phyloP scores from a whole-genome alignment of 2,113 vertebrate species.

The Colossoma macropomum region DNA sequence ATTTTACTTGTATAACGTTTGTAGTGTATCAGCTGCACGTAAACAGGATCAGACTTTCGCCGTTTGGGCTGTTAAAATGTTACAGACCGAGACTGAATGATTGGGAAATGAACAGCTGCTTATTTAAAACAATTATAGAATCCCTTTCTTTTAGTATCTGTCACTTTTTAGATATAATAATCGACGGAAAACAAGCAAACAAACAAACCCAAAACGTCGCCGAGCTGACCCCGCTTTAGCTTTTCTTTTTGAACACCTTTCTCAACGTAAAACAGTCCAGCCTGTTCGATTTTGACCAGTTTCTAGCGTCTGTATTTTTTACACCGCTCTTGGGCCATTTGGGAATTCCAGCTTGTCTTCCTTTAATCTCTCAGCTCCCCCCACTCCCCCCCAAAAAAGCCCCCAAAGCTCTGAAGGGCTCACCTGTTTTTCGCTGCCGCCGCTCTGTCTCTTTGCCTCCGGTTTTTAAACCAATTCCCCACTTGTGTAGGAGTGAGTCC shows the following conservation, averaged over 20 bases:
- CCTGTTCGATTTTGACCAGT: not conserved
- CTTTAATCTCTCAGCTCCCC: too few relatives aligned
- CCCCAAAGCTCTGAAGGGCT: too few relatives aligned
- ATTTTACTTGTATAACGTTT: too few relatives aligned
- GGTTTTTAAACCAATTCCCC: slow-evolving; percentile 99
- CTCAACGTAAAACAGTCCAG: not conserved
- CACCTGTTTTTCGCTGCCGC: slow-evolving; percentile 99
- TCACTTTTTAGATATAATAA: not conserved
- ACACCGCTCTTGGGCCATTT: too few relatives aligned
- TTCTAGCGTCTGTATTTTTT: not conserved
- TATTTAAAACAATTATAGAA: not conserved
- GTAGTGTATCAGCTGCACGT: not conserved
- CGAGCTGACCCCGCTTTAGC: not conserved
- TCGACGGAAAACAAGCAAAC: not conserved
- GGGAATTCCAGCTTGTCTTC: too few relatives aligned
- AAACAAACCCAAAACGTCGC: too few relatives aligned
- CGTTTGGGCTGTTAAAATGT: not conserved
- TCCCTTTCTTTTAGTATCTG: not conserved
- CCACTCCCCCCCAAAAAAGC: too few relatives aligned
- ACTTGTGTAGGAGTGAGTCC: slow-evolving; percentile 99
- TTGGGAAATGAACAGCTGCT: too few relatives aligned
- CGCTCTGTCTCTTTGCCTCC: slow-evolving; percentile 98
- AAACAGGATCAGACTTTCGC: not conserved
- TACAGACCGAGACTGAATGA: too few relatives aligned
- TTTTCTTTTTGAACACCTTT: not conserved